Percentiles rank a stretch among this genome's conserved stretches.
These are phyloP conservation scores for Chymomyza caudatula DNA, from an alignment of 2,888 invertebrate genomes.

Conservation along the genomic window DNA sequence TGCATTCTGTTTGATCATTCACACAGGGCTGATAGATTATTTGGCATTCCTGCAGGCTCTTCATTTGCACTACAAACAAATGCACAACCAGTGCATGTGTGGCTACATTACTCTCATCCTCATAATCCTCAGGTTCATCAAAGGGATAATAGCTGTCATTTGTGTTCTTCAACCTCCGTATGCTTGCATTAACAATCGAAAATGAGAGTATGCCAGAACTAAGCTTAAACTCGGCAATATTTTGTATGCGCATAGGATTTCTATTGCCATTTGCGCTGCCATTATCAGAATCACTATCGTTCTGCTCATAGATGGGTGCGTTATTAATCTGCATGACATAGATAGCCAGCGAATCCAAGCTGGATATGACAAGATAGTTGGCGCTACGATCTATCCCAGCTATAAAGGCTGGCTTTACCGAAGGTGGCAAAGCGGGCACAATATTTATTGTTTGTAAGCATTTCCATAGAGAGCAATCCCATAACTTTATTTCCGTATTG, in stretches of 20 bases:
- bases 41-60: slow-evolving; percentile 91
- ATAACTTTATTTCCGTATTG: slow-evolving; percentile 93
- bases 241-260: slow-evolving; percentile 82
- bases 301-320: slow-evolving; percentile 73
- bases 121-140: slow-evolving; percentile 82
- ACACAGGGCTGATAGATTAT: slow-evolving; percentile 82
- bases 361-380: slow-evolving; percentile 91
- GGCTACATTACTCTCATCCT: slow-evolving; percentile 80
- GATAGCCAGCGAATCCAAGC: slow-evolving; percentile 89
- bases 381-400: slow-evolving; percentile 91
- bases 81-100: slow-evolving; percentile 79
- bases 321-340: slow-evolving; percentile 88
- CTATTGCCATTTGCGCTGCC: slow-evolving; percentile 23
- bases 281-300: slow-evolving; percentile 27
- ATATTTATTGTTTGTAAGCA: slow-evolving; percentile 93
- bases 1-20: slow-evolving; percentile 63
- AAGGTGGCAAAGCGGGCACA: slow-evolving; percentile 47
- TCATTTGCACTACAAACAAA: slow-evolving; percentile 91
- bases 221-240: slow-evolving; percentile 90
- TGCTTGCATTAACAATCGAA: slow-evolving; percentile 89
- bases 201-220: slow-evolving; percentile 93
- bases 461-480: slow-evolving; percentile 97
- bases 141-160: slow-evolving; percentile 77
- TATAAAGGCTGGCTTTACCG: slow-evolving; percentile 66
- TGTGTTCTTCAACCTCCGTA: slow-evolving; percentile 78